A percentile compares a stretch with the other conserved stretches of the same genome.
These are phyloP conservation scores for Suncus etruscus DNA, from an alignment of 2,113 vertebrate genomes.

Conservation along the genomic window DNA sequence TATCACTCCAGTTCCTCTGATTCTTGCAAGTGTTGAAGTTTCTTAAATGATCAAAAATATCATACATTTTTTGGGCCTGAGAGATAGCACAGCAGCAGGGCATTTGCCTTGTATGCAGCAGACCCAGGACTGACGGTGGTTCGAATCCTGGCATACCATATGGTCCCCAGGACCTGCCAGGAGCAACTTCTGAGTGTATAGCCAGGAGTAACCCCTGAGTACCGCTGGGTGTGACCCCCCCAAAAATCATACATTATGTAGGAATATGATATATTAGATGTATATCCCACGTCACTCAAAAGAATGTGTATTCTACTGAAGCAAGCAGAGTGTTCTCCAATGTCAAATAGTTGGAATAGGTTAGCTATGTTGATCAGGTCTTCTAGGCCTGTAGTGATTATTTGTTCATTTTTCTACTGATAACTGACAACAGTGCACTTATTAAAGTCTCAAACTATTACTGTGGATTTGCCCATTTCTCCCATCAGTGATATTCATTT, in stretches of 20 bases:
- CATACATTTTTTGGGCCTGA: too few relatives aligned
- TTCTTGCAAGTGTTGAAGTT: background rate
- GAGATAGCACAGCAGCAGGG: too few relatives aligned
- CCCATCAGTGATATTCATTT: background rate
- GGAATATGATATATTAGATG: background rate
- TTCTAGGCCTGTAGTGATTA: background rate
- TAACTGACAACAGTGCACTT: background rate
- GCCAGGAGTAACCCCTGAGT: too few relatives aligned
- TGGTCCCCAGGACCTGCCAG: too few relatives aligned
- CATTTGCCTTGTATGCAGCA: too few relatives aligned
- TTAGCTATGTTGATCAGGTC: too few relatives aligned
- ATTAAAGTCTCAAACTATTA: background rate
- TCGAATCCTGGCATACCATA: too few relatives aligned
- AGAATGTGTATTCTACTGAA: background rate
- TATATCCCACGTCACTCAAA: background rate
- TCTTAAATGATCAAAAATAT: background rate
- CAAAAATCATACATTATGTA: too few relatives aligned
- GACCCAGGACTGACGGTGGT: too few relatives aligned
- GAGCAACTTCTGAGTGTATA: too few relatives aligned
- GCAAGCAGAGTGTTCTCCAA: background rate
- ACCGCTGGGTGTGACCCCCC: too few relatives aligned
- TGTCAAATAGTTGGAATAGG: background rate
- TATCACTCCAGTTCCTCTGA: too few relatives aligned
- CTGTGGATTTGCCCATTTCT: background rate
- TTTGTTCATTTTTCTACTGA: background rate